These are phyloP conservation scores for Trichogramma dendrolimi DNA, from an alignment of 2,888 invertebrate genomes.

Conservation along the genomic window DNA sequence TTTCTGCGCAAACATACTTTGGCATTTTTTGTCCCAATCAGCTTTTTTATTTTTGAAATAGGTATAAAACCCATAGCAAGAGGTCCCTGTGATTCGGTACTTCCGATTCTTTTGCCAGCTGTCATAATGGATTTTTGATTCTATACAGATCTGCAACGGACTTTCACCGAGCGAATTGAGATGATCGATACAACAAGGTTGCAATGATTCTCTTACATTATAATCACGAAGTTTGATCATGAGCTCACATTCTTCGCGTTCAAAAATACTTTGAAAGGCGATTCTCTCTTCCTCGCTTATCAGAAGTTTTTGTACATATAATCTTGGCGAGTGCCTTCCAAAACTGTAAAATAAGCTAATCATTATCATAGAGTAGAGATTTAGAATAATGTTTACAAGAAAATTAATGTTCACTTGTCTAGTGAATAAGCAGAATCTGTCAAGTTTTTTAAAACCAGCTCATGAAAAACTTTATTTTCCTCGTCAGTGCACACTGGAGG, in stretches of 20 bases:
- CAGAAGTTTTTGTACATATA: too few species aligned
- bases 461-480: too few species aligned
- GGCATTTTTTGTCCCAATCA: slow-evolving; percentile 30
- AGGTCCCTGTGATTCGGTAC: slow-evolving; percentile 29
- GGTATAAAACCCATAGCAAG: slow-evolving; percentile 32
- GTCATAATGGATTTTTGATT: slow-evolving; percentile 11
- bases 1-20: slow-evolving; percentile 20
- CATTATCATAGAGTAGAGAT: too few species aligned
- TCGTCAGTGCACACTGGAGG: too few species aligned
- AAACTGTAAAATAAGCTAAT: too few species aligned
- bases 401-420: too few species aligned
- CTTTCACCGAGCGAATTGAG: slow-evolving; percentile 14
- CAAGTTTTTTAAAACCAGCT: too few species aligned
- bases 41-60: slow-evolving; percentile 31
- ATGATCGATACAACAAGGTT: slow-evolving; percentile 22
- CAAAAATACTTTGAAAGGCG: slow-evolving; percentile 9
- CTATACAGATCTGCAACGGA: slow-evolving; percentile 20
- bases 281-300: too few species aligned
- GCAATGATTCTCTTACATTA: slow-evolving; percentile 1
- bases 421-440: too few species aligned
- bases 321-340: too few species aligned
- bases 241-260: slow-evolving; percentile 8
- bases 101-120: slow-evolving; percentile 26
- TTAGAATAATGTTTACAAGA: too few species aligned
- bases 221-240: slow-evolving; percentile 18